These are phyloP conservation scores for Pocillopora grandis DNA, from an alignment of 92 coral and sea anemone genomes.

Conservation along the genomic window DNA sequence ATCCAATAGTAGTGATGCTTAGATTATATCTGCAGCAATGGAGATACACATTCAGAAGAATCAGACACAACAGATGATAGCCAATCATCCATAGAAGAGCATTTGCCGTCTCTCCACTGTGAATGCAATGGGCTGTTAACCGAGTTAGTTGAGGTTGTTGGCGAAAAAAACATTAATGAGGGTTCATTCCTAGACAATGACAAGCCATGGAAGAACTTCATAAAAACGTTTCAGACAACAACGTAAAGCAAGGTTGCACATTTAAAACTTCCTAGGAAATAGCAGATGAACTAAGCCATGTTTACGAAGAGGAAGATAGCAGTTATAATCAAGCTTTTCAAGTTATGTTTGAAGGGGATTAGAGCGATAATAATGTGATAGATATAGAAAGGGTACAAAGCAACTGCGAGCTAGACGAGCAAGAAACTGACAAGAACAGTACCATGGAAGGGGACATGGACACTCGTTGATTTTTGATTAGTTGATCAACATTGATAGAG, in stretches of 20 bases:
- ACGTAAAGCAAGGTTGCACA: constrained; percentile 22
- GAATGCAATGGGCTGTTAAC: constrained; percentile 33
- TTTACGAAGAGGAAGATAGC: constrained; percentile 1
- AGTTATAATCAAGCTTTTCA: not conserved
- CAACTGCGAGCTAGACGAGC: constrained; percentile 11
- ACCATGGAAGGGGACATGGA: not conserved
- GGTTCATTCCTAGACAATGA: constrained; percentile 43
- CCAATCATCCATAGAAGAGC: constrained; percentile 15
- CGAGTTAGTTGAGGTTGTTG: constrained; percentile 51
- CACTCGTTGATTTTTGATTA: constrained; percentile 39
- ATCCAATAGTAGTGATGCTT: not conserved
- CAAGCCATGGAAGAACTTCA: constrained; percentile 23
- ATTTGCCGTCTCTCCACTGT: not conserved
- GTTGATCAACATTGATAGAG: constrained; percentile 53
- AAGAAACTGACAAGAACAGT: not conserved
- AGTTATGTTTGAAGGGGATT: constrained; percentile 18
- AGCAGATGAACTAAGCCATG: constrained; percentile 23
- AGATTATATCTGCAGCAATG: constrained; percentile 24
- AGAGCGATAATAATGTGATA: constrained; percentile 52
- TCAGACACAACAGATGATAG: too few relatives aligned
- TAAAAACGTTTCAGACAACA: constrained; percentile 1
- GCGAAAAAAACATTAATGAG: constrained; percentile 44
- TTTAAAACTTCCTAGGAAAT: constrained; percentile 39
- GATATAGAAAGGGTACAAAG: constrained; percentile 48
- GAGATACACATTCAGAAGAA: constrained; percentile 5